phyloP scores from a whole-genome alignment of 2,888 invertebrate genomes.

The Oscheius sp. region DNA sequence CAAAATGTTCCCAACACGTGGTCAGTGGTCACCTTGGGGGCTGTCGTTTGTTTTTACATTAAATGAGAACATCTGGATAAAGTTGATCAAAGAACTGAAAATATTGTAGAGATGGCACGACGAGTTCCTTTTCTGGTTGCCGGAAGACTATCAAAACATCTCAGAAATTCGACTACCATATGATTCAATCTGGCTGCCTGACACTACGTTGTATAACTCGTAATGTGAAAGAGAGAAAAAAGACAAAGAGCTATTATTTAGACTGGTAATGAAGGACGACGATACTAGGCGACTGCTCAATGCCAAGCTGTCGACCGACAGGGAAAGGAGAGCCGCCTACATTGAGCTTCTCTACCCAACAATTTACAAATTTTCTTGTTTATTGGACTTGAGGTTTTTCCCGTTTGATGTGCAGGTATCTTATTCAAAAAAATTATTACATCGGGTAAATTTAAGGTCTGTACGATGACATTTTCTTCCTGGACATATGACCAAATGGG shows the following conservation, averaged over 20 bases:
- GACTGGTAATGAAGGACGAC: slow-evolving; percentile 71
- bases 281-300: slow-evolving; percentile 70
- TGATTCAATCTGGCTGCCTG: slow-evolving; percentile 71
- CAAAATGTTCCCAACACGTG: slow-evolving; percentile 12
- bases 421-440: no score
- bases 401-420: slow-evolving; percentile 71
- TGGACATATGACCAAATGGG: slow-evolving; percentile 73
- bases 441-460: slow-evolving; percentile 50
- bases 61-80: not conserved
- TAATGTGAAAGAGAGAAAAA: slow-evolving; percentile 3
- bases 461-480: slow-evolving; percentile 70
- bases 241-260: slow-evolving; percentile 22
- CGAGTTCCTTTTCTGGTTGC: slow-evolving; percentile 71
- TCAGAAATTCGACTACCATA: slow-evolving; percentile 68
- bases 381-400: slow-evolving; percentile 65
- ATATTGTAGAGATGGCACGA: slow-evolving; percentile 69
- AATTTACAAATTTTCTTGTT: slow-evolving; percentile 72
- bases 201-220: slow-evolving; percentile 71
- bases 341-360: slow-evolving; percentile 71
- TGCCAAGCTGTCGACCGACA: slow-evolving; percentile 70
- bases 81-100: not conserved
- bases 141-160: slow-evolving; percentile 67
- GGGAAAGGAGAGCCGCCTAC: slow-evolving; percentile 46
- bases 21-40: slow-evolving; percentile 5
- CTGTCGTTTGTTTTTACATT: not conserved